Evolutionary conservation across 2,113 vertebrate genomes (phyloP).

Genomic region (Ancistrus triradiatus): DNA sequence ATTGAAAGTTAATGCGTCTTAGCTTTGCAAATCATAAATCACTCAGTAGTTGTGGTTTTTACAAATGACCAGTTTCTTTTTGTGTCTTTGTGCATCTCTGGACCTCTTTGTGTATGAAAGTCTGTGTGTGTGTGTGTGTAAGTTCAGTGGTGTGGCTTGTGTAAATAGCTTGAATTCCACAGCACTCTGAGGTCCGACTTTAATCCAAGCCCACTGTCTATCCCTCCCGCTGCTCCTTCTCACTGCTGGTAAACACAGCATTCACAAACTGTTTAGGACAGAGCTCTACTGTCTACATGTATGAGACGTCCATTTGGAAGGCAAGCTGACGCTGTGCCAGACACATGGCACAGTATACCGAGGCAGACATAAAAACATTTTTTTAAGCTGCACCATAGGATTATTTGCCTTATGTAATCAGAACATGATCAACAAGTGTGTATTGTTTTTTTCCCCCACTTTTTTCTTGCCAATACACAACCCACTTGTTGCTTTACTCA

Average conservation of each 20-base stretch:
- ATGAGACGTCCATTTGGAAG: background rate
- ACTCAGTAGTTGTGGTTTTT: background rate
- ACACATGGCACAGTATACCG: background rate
- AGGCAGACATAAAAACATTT: background rate
- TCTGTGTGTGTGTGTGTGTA: slow-evolving; percentile 24
- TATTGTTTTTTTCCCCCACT: no score
- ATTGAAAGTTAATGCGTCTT: background rate
- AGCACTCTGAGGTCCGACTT: slow-evolving; percentile 48
- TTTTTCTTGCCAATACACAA: no score
- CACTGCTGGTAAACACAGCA: slow-evolving; percentile 41
- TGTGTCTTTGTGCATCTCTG: slow-evolving; percentile 1
- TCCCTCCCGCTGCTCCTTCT: slow-evolving; percentile 27
- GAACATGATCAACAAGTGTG: no score
- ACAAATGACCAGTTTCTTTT: background rate
- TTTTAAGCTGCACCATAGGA: no score
- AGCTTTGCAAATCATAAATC: slow-evolving; percentile 1
- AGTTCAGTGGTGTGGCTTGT: slow-evolving; percentile 35
- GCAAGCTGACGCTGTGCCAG: background rate
- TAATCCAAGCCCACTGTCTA: slow-evolving; percentile 46
- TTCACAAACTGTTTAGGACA: slow-evolving; percentile 36
- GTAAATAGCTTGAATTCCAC: slow-evolving; percentile 62
- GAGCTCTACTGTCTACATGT: slow-evolving; percentile 1
- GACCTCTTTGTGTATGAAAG: slow-evolving; percentile 14
- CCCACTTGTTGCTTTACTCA: no score
- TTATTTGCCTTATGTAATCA: no score